Conservation (phyloP, 2,888 invertebrate genomes). For the Notocelia uddmanniana region DNA sequence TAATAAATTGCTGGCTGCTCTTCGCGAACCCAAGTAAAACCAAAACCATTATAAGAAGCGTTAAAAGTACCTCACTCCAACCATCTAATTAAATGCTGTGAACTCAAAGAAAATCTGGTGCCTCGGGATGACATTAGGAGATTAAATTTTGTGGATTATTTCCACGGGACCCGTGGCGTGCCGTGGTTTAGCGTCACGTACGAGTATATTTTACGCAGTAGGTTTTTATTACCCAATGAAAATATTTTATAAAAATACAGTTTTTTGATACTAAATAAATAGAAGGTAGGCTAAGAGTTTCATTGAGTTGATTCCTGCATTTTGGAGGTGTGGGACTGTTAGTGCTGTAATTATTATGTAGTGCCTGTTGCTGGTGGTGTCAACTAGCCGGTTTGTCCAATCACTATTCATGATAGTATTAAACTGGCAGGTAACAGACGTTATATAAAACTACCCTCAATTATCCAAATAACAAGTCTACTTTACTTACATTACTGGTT, state of each 20-base stretch:
- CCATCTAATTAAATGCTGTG: slow-evolving; percentile 31
- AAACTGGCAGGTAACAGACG: no score
- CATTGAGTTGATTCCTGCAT: no score
- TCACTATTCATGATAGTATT: no score
- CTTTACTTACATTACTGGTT: no score
- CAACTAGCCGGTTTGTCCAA: no score
- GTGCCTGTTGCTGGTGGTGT: no score
- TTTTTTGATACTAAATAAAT: background rate
- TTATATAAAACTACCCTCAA: no score
- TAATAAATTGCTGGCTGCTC: slow-evolving; percentile 1
- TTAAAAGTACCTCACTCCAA: background rate
- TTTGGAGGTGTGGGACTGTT: no score
- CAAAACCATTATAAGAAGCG: slow-evolving; percentile 19
- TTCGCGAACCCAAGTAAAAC: background rate
- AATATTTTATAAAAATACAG: background rate
- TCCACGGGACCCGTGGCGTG: background rate
- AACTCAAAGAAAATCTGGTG: slow-evolving; percentile 21
- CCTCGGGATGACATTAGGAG: slow-evolving; percentile 15
- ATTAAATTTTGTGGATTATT: slow-evolving; percentile 37
- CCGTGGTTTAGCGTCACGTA: background rate
- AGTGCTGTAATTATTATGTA: no score
- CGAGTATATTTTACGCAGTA: background rate
- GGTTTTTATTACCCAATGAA: background rate
- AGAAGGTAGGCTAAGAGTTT: no score
- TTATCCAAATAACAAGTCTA: no score